These are phyloP conservation scores for Spizaetus ornatus DNA, from an alignment of 2,113 vertebrate genomes.

Conservation along the genomic window DNA sequence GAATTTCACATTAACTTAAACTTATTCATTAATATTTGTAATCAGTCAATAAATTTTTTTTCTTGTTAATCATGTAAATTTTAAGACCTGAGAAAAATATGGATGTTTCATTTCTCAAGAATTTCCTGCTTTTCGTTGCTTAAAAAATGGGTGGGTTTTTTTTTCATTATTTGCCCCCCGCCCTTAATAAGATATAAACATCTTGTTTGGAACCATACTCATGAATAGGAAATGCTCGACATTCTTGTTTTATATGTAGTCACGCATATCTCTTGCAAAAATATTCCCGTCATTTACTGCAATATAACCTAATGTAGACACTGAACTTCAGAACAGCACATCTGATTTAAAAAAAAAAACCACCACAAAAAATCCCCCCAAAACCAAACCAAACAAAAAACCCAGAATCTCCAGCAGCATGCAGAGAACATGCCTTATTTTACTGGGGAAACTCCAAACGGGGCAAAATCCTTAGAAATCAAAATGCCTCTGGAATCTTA, in stretches of 20 bases:
- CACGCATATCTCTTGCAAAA: background rate
- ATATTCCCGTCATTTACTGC: background rate
- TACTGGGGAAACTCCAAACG: background rate
- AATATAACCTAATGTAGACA: background rate
- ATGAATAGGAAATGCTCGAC: background rate
- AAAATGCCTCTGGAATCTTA: background rate
- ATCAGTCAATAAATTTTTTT: background rate
- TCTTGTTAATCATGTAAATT: background rate
- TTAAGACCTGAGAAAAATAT: background rate
- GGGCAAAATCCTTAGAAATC: background rate
- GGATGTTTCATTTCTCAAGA: background rate
- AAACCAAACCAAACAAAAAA: background rate
- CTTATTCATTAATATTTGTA: background rate
- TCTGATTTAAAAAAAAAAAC: background rate
- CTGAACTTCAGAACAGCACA: background rate
- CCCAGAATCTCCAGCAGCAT: background rate
- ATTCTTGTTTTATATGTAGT: background rate
- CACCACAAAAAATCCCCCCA: background rate
- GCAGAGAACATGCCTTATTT: background rate
- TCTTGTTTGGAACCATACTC: background rate
- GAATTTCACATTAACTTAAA: background rate
- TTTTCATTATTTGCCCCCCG: background rate
- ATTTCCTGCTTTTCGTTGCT: background rate
- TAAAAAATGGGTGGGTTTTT: background rate
- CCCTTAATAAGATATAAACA: background rate